A percentile compares a stretch with the other conserved stretches of the same genome.
Evolutionary conservation across 2,113 vertebrate genomes (phyloP).

Genomic region (Phaethon lepturus): DNA sequence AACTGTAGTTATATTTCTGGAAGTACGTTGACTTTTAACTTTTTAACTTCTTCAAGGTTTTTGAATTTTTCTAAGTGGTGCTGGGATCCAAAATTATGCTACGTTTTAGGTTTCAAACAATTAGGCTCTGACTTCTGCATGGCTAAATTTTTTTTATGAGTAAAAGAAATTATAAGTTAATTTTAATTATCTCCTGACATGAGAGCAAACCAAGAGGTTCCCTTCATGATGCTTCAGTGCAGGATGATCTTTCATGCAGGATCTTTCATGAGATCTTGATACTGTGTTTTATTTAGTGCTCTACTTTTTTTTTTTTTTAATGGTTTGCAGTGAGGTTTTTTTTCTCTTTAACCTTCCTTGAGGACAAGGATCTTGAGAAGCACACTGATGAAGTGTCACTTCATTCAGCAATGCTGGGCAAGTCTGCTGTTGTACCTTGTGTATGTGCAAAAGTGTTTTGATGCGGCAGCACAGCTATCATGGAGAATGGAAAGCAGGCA

Average conservation of each 20-base stretch:
- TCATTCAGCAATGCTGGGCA: not conserved
- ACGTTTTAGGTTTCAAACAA: not conserved
- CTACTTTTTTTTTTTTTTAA: not conserved
- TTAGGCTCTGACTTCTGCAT: not conserved
- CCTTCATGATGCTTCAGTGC: not conserved
- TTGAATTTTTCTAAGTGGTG: not conserved
- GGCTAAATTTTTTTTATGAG: not conserved
- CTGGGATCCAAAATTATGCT: not conserved
- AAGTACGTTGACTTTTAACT: not conserved
- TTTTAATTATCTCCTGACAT: not conserved
- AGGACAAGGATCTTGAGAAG: not conserved
- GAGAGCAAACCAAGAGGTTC: not conserved
- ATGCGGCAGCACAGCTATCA: not conserved
- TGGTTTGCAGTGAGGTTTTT: not conserved
- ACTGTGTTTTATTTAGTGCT: not conserved
- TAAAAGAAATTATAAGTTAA: not conserved
- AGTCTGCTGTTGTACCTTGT: not conserved
- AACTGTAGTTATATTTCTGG: not conserved
- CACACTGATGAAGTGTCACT: not conserved
- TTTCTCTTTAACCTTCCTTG: not conserved
- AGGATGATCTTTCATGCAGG: not conserved
- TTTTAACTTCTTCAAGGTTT: not conserved
- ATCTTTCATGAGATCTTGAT: not conserved
- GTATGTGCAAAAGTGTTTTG: not conserved
- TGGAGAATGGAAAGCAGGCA: not conserved